Percentiles rank a stretch among this genome's conserved stretches.
Conservation (phyloP, 37 sponge, comb jelly and placozoan genomes). For the Petrosia ficiformis region DNA sequence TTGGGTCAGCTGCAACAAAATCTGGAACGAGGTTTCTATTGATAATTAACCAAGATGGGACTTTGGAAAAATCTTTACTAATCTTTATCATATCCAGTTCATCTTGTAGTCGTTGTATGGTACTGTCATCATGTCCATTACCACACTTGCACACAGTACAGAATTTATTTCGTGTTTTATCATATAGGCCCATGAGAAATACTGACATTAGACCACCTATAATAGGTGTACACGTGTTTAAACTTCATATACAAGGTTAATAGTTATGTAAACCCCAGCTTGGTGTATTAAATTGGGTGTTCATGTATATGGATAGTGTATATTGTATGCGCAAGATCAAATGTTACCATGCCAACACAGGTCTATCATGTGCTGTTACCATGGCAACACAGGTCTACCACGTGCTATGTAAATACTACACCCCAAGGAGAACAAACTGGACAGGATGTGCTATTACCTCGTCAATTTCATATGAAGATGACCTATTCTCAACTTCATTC, state of each 20-base stretch:
- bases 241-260: background rate
- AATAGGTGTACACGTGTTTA: background rate
- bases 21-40: slow-evolving; percentile 79
- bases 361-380: too few species aligned
- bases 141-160: slow-evolving; percentile 96
- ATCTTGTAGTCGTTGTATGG: slow-evolving; percentile 70
- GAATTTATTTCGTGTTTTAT: slow-evolving; percentile 64
- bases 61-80: slow-evolving; percentile 79
- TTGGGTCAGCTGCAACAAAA: slow-evolving; percentile 89
- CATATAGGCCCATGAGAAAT: slow-evolving; percentile 96
- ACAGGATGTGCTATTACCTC: too few species aligned
- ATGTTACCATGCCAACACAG: too few species aligned
- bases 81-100: slow-evolving; percentile 88
- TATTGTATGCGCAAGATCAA: too few species aligned
- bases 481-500: too few species aligned
- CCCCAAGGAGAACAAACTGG: too few species aligned
- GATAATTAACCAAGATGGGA: slow-evolving; percentile 86
- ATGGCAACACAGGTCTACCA: too few species aligned
- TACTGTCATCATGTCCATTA: slow-evolving; percentile 96
- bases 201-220: slow-evolving; percentile 97
- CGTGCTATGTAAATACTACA: too few species aligned
- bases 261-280: too few species aligned
- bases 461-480: too few species aligned
- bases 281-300: too few species aligned
- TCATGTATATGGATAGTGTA: too few species aligned